phyloP scores from a whole-genome alignment of 2,888 invertebrate species.

The Blomia tropicalis region DNA sequence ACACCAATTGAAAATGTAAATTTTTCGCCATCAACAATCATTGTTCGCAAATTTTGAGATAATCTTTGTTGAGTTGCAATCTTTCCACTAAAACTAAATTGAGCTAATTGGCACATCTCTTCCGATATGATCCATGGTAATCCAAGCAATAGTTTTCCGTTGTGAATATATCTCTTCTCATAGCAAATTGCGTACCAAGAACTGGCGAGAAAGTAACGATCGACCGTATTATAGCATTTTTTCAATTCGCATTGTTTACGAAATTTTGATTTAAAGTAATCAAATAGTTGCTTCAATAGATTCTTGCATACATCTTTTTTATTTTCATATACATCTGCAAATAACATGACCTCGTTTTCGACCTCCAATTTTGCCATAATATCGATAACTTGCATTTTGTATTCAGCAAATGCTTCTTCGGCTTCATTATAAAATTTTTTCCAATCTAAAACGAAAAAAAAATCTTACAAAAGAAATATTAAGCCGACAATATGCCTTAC shows the following conservation, averaged over 20 bases:
- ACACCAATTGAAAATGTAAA: neutral
- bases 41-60: neutral
- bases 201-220: slow-evolving; percentile 20
- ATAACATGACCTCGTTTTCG: slow-evolving; percentile 23
- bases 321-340: slow-evolving; percentile 25
- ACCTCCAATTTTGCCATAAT: slow-evolving; percentile 23
- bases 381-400: slow-evolving; percentile 17
- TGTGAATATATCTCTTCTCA: neutral
- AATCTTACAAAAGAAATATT: neutral
- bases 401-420: slow-evolving; percentile 19
- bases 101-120: slow-evolving; percentile 22
- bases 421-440: slow-evolving; percentile 25
- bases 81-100: slow-evolving; percentile 4
- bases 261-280: slow-evolving; percentile 18
- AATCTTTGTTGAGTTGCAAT: neutral
- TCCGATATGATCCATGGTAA: slow-evolving; percentile 28
- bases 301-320: slow-evolving; percentile 21
- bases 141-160: slow-evolving; percentile 17
- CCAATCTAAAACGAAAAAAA: slow-evolving; percentile 19
- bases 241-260: slow-evolving; percentile 17
- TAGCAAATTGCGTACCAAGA: slow-evolving; percentile 28
- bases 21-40: neutral
- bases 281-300: slow-evolving; percentile 19
- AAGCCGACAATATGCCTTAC: neutral
- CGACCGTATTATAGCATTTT: neutral